Base-by-base conservation (phyloP, 2,888 invertebrate species). In the Mongoloraphidia duomilia region DNA sequence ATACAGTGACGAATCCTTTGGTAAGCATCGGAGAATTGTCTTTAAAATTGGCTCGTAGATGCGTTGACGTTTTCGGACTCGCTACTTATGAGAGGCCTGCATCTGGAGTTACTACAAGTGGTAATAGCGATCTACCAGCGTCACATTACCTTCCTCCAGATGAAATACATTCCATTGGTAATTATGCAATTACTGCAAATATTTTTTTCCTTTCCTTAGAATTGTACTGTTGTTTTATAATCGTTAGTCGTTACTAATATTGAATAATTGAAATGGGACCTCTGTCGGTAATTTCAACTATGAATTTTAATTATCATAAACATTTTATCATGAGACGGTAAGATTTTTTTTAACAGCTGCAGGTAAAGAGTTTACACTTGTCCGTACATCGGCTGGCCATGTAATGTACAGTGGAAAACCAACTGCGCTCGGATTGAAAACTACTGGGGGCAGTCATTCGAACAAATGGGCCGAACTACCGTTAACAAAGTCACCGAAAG, bases 301-400 rank as follows among this genome's bases (percentile, higher is more conserved):
- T n/a, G n/a, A n/a, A n/a, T n/a, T n/a, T n/a, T n/a, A n/a, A n/a
- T n/a, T n/a, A n/a, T n/a, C n/a, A n/a, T n/a, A n/a, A n/a, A n/a
- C n/a, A n/a, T n/a, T n/a, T n/a, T n/a, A n/a, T n/a, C n/a, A n/a
- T n/a, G n/a, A n/a, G n/a, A n/a, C n/a, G n/a, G n/a, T n/a, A n/a
- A n/a, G n/a, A n/a, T 17, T 26, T 26, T 26, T 26, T 26, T 6
- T 26, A 26, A 26, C 6, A 47, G 77, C 79, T 41, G 82, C 87
- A 41, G 94, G 93, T 33, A 93, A 92, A 66, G 94, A 95, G 59
- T 95, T 96, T 65, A 86, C 84, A 2, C 68, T 95, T 40, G 73
- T 94, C 4, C 79, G 82, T 58, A 92, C 91, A 8, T 71, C 77
- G n/a, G 81, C 83, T 46, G 94, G 94, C 54, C 89, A 89, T 73